A percentile compares a stretch with the other conserved stretches of the same genome.
phyloP scores from a whole-genome alignment of 2,797 vertebrate species.

The Caiman crocodilus region DNA sequence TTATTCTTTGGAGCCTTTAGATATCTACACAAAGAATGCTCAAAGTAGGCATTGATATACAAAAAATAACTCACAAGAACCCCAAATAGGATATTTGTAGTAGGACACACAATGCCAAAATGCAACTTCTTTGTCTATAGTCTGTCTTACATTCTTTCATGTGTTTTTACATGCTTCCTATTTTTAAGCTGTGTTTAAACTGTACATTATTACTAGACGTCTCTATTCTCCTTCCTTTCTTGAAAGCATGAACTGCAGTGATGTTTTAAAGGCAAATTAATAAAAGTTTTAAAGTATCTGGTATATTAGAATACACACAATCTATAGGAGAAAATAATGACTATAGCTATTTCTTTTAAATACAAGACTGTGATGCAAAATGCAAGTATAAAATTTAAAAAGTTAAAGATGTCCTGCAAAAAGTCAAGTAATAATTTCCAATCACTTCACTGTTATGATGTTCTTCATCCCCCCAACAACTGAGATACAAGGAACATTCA shows the following conservation, averaged over 20 bases:
- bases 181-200: not conserved
- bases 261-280: not conserved
- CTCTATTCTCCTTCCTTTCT: not conserved
- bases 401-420: not conserved
- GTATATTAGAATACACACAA: not conserved
- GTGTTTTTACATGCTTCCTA: not conserved
- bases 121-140: not conserved
- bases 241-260: not conserved
- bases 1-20: not conserved
- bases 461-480: not conserved
- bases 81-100: not conserved
- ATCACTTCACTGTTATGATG: not conserved
- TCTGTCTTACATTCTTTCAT: not conserved
- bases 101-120: not conserved
- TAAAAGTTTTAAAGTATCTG: not conserved
- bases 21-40: not conserved
- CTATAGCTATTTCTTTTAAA: not conserved
- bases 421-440: not conserved
- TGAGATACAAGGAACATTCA: not conserved
- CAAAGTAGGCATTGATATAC: not conserved
- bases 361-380: not conserved
- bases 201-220: not conserved
- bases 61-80: not conserved
- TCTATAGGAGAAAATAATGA: not conserved
- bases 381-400: not conserved